Base-by-base conservation (phyloP, 2,888 invertebrate species). In the Watsonalla binaria region DNA sequence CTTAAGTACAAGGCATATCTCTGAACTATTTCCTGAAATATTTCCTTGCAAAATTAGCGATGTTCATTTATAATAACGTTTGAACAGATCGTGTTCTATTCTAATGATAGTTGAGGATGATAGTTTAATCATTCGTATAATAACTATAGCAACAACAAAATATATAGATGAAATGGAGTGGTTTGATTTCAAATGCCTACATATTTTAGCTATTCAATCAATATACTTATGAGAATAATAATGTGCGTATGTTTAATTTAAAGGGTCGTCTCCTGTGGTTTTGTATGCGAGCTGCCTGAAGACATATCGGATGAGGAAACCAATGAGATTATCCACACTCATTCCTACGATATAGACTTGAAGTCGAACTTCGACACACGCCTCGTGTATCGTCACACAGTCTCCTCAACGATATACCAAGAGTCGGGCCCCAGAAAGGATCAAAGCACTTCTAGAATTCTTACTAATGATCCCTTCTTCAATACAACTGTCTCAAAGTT, bases 401-500 rank as follows among this genome's bases (percentile, higher is more conserved):
- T 89, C 45, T 80, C 86, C 63, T 77, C 82, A 42, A 70, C 76
- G 48, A 60, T 78, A 11, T 62, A 74, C 55, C 74, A 72, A 53
- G 63, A 72, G 13, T 80, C 76, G 61, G 63, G 72, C n/a, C 84
- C 86, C 0, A 82, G 82, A 62, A 87, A 82, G 58, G 92, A 92
- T 57, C 84, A 92, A 53, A 91, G 90, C 58, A 92, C 92, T 45
- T 85, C 92, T 13, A 84, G 92, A 54, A 86, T 89, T 47, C 71
- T 94, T 63, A 87, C 77, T 39, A 93, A 93, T 66, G 91, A 94
- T 61, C 92, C 92, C 11, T 87, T 85, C 56, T 93, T 92, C 64
- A 89, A 90, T 55, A 92, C 91, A 0, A 90, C 92, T 0, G 85
- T 94, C 46, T 86, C 93, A 11, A 92, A 87, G 72, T 70, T 94